Evolutionary conservation across 2,113 vertebrate genomes (phyloP).

Genomic region (Protobothrops mucrosquamatus): DNA sequence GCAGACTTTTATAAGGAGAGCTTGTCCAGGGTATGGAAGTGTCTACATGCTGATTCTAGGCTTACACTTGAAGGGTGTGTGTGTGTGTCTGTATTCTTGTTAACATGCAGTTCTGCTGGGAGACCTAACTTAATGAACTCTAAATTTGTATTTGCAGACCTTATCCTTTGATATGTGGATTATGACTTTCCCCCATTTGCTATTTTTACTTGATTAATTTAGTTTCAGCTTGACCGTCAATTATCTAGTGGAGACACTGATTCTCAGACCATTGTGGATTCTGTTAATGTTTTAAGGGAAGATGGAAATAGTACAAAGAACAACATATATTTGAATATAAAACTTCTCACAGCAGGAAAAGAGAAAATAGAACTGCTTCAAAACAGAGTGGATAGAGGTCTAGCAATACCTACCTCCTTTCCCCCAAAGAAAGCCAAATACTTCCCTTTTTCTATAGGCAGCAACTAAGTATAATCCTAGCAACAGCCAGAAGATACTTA

Average conservation of each 20-base stretch:
- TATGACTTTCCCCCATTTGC: not conserved
- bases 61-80: not conserved
- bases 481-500: conserved; percentile 40
- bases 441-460: not conserved
- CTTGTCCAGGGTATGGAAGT: not conserved
- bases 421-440: not conserved
- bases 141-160: not conserved
- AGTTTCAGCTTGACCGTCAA: not conserved
- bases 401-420: not conserved
- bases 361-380: not conserved
- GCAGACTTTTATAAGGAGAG: not conserved
- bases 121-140: not conserved
- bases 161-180: not conserved
- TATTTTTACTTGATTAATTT: not conserved
- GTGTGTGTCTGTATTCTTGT: not conserved
- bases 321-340: not conserved
- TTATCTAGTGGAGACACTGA: not conserved
- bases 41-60: not conserved
- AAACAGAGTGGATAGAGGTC: not conserved
- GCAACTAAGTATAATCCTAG: conserved; percentile 14
- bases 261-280: not conserved
- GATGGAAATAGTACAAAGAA: not conserved
- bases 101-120: not conserved
- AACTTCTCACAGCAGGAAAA: not conserved
- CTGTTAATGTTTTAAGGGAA: not conserved